phyloP scores from a whole-genome alignment of 2,113 vertebrate species.

The Spheniscus mendiculus region DNA sequence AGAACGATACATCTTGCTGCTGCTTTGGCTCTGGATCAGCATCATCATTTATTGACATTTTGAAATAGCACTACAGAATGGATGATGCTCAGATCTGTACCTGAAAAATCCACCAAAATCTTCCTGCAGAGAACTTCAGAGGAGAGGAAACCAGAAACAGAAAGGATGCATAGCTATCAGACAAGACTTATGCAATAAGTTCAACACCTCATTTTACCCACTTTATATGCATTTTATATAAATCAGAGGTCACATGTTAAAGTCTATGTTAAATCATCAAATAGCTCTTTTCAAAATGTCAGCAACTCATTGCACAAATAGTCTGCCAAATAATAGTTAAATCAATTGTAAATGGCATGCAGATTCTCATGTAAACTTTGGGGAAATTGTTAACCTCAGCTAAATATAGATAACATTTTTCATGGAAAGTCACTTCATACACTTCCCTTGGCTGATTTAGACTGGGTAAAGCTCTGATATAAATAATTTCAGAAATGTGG shows the following conservation, averaged over 20 bases:
- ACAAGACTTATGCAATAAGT: not conserved
- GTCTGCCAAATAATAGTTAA: not conserved
- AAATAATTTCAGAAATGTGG: not conserved
- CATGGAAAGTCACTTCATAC: not conserved
- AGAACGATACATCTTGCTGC: not conserved
- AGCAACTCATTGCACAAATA: not conserved
- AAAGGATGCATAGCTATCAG: not conserved
- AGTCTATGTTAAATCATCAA: not conserved
- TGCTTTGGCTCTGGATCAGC: not conserved
- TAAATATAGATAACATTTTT: not conserved
- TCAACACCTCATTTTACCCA: not conserved
- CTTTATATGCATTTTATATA: not conserved
- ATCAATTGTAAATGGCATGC: constrained; percentile 6
- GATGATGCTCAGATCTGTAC: not conserved
- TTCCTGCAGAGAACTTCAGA: not conserved
- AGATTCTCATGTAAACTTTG: not conserved
- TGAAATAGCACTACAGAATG: not conserved
- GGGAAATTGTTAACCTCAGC: not conserved
- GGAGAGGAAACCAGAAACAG: not conserved
- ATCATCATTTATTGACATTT: not conserved
- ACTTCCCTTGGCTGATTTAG: not conserved
- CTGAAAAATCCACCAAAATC: not conserved
- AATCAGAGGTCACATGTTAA: not conserved
- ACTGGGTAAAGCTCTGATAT: not conserved
- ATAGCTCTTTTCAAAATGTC: constrained; percentile 9